Conservation (phyloP, 2,113 vertebrate genomes). For the Ramphastos sulfuratus region DNA sequence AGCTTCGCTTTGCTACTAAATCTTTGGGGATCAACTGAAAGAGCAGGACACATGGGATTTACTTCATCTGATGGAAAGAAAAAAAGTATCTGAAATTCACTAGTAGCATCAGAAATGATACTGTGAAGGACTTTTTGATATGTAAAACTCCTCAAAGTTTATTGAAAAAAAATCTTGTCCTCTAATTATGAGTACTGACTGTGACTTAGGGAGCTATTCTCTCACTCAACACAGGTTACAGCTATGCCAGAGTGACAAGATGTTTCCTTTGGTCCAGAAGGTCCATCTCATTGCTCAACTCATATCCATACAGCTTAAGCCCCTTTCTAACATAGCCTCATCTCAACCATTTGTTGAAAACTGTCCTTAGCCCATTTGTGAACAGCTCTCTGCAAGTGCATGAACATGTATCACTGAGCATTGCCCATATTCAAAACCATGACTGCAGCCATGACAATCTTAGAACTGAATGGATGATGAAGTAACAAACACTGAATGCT, state of each 20-base stretch:
- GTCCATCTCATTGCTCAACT: neutral
- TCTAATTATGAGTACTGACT: neutral
- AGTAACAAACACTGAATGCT: neutral
- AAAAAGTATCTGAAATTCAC: neutral
- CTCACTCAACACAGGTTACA: neutral
- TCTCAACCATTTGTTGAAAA: neutral
- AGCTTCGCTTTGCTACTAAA: neutral
- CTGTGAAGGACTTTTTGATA: neutral
- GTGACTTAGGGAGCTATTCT: neutral
- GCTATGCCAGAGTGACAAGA: neutral
- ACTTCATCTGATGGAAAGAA: neutral
- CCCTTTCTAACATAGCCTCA: neutral
- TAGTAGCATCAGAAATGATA: neutral
- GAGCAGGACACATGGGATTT: neutral
- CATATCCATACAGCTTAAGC: neutral
- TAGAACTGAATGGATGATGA: too few relatives aligned
- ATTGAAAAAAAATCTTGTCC: neutral
- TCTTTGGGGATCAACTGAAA: neutral
- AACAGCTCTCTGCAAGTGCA: neutral
- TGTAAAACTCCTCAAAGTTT: neutral
- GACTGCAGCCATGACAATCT: rapidly evolving
- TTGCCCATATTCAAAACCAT: neutral
- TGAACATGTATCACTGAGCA: neutral
- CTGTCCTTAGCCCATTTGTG: neutral
- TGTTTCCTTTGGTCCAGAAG: neutral